Evolutionary conservation across 1,140 invertebrate species (phyloP), one percentile per base, ranked within the genome.

Genomic region (Scaptomyza pallida): DNA sequence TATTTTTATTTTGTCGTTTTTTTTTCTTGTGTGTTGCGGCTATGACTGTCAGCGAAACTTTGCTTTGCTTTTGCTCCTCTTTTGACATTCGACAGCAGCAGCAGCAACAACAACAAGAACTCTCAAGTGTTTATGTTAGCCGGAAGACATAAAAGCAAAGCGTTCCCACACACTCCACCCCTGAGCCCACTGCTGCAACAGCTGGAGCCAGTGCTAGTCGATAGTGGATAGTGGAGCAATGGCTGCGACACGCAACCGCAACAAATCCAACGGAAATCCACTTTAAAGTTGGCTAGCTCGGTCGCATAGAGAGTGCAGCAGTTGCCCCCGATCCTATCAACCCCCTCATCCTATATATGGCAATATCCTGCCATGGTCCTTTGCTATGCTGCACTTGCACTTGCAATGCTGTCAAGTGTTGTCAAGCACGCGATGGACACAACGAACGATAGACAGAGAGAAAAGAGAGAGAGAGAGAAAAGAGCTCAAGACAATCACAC

Each of bases 121-220:
- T n/a, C 68, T 75, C 76, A 81, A 89, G 86, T 89, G 86, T 89
- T 89, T 89, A 89, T 89, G 86, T 89, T 89, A 78, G 64, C 86
- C 86, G 86, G 86, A 89, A 89, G 86, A 89, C 86, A 89, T 89
- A 89, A 89, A 89, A 89, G 86, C 74, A 80, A 62, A 56, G 80
- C 73, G 67, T 50, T 44, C 50, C 30, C 33, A 3, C 26, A 30
- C 26, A 30, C 17, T 47, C 37, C 56, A 44, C 15, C 21, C 13
- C 40, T 40, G 17, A 30, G 15, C 48, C 37, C 56, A 44, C 15
- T 30, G 13, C 40, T 40, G 17, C 40, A 17, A 47, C 19, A 17
- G 33, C 52, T 10, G 37, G 17, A 15, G 56, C 23, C 16, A 40
- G 13, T 40, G 0, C 51, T 0, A 23, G 47, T 35, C 40, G n/a